Conservation (phyloP, 2,797 vertebrate species). For the Syngnathus acus region DNA sequence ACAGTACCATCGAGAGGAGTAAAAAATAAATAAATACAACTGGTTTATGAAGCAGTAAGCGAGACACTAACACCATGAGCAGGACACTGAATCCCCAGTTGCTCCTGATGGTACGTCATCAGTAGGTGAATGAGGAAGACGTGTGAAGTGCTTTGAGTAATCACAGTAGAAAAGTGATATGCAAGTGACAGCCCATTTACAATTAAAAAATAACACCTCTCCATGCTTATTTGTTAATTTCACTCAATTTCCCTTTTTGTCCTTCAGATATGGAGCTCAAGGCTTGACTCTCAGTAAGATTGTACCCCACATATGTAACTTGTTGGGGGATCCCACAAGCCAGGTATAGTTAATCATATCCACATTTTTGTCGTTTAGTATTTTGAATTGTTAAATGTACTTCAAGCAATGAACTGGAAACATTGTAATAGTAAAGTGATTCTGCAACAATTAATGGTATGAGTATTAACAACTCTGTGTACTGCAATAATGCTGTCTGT, state of each 20-base stretch:
- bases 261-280: conserved; percentile 87
- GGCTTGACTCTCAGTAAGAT: conserved; percentile 97
- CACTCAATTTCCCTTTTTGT: conserved; percentile 2
- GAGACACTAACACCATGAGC: no score
- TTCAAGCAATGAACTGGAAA: neutral
- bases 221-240: neutral
- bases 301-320: conserved; percentile 97
- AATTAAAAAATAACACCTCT: neutral
- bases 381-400: neutral
- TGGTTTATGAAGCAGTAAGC: no score
- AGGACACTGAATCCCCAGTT: no score
- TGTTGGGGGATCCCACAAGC: conserved; percentile 93
- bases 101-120: no score
- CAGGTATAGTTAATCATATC: conserved; percentile 71
- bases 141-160: no score
- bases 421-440: neutral
- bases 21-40: no score
- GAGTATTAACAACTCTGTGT: neutral
- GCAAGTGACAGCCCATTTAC: no score
- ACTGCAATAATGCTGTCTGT: no score
- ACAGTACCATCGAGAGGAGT: no score
- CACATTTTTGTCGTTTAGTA: neutral
- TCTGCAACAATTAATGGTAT: neutral
- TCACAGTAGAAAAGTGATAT: no score
- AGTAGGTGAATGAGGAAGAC: no score